These are phyloP conservation scores for Myopa testacea DNA, from an alignment of 2,888 invertebrate species.

Conservation along the genomic window DNA sequence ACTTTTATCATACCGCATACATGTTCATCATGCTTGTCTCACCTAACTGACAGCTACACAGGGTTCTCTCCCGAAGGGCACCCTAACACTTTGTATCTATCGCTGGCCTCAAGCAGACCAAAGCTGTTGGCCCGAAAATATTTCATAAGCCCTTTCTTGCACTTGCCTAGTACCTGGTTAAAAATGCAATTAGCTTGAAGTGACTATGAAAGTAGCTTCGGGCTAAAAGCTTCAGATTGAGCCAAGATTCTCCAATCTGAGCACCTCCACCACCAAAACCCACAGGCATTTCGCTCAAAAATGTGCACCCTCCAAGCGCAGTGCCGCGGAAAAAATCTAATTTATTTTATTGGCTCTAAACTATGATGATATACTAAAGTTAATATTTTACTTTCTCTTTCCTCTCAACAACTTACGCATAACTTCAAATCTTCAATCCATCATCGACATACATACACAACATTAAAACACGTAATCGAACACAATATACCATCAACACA, in stretches of 20 bases:
- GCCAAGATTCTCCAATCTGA: neutral
- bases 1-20: constrained; percentile 17
- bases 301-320: neutral
- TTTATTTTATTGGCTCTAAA: constrained; percentile 18
- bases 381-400: constrained; percentile 23
- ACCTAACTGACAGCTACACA: constrained; percentile 1
- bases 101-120: neutral
- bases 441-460: constrained; percentile 29
- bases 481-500: constrained; percentile 6
- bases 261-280: neutral
- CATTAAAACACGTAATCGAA: neutral
- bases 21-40: neutral
- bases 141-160: constrained; percentile 50
- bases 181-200: constrained; percentile 40
- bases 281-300: constrained; percentile 13
- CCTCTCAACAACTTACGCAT: neutral
- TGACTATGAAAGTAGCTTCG: constrained; percentile 51
- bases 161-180: constrained; percentile 46
- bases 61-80: neutral
- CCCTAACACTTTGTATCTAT: too few species aligned
- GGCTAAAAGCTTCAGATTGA: constrained; percentile 40
- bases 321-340: neutral
- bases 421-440: constrained; percentile 29
- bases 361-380: constrained; percentile 19
- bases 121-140: constrained; percentile 48